phyloP scores from a whole-genome alignment of 2,888 invertebrate species.

The Acanthosoma haemorrhoidale region DNA sequence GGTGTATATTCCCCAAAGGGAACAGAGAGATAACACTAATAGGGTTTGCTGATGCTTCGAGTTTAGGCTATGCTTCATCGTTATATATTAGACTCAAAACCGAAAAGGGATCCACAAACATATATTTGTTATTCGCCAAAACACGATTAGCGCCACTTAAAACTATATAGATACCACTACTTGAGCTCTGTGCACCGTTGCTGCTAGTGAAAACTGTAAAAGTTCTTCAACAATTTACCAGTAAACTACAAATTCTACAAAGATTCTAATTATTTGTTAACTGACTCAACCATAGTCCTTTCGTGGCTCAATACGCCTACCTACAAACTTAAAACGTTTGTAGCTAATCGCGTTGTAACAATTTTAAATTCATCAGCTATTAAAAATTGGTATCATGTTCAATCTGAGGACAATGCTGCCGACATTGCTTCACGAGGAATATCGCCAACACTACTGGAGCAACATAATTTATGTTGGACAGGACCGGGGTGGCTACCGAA shows the following conservation, averaged over 20 bases:
- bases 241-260: background rate
- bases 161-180: background rate
- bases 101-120: background rate
- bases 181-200: background rate
- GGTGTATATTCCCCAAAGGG: background rate
- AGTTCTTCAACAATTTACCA: background rate
- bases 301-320: conserved; percentile 40
- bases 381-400: background rate
- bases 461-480: background rate
- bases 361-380: conserved; percentile 38
- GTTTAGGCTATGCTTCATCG: background rate
- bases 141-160: background rate
- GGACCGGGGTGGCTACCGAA: background rate
- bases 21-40: background rate
- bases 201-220: no score
- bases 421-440: background rate
- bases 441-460: background rate
- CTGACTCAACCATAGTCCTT: conserved; percentile 39
- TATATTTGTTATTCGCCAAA: background rate
- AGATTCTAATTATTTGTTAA: background rate
- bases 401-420: background rate
- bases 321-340: conserved; percentile 38
- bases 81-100: background rate
- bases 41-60: background rate
- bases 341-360: conserved; percentile 43